A percentile compares a stretch with the other conserved stretches of the same genome.
These are phyloP conservation scores for Portevinia maculata DNA, from an alignment of 2,888 invertebrate species.

Conservation along the genomic window DNA sequence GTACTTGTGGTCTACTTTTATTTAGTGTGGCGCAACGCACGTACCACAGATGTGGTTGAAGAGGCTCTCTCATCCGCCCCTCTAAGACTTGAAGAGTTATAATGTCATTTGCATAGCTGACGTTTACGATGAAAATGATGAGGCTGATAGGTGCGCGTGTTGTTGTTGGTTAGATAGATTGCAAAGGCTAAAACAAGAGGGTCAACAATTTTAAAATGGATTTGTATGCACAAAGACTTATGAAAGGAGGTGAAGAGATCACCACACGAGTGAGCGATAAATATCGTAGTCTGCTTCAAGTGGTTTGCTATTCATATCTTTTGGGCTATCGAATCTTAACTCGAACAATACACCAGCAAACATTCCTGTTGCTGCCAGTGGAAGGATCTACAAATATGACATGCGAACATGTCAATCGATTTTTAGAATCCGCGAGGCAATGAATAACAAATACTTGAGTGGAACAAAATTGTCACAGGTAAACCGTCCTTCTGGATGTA, in stretches of 20 bases:
- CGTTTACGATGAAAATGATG: slow-evolving; percentile 26
- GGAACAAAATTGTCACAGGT: too few relatives aligned
- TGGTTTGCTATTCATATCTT: slow-evolving; percentile 36
- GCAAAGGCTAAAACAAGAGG: slow-evolving; percentile 49
- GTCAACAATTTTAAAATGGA: slow-evolving; percentile 65
- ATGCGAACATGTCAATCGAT: too few relatives aligned
- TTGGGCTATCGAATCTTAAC: background rate
- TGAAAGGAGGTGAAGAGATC: slow-evolving; percentile 55
- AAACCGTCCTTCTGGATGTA: too few relatives aligned
- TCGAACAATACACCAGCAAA: background rate
- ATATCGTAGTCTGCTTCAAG: slow-evolving; percentile 15
- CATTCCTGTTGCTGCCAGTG: too few relatives aligned
- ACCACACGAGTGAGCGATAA: slow-evolving; percentile 30
- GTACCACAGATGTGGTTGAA: slow-evolving; percentile 46
- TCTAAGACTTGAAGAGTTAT: slow-evolving; percentile 13
- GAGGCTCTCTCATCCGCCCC: slow-evolving; percentile 19
- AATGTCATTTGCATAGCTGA: slow-evolving; percentile 62
- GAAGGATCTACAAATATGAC: too few relatives aligned
- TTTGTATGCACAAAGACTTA: slow-evolving; percentile 60
- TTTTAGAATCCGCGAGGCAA: too few relatives aligned
- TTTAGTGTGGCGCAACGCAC: slow-evolving; percentile 64
- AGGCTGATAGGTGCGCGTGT: slow-evolving; percentile 21
- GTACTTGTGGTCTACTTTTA: slow-evolving; percentile 55
- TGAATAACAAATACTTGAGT: too few relatives aligned
- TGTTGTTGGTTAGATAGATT: slow-evolving; percentile 54